Conservation (phyloP, 2,113 vertebrate genomes). For the Hydrolagus affinis region DNA sequence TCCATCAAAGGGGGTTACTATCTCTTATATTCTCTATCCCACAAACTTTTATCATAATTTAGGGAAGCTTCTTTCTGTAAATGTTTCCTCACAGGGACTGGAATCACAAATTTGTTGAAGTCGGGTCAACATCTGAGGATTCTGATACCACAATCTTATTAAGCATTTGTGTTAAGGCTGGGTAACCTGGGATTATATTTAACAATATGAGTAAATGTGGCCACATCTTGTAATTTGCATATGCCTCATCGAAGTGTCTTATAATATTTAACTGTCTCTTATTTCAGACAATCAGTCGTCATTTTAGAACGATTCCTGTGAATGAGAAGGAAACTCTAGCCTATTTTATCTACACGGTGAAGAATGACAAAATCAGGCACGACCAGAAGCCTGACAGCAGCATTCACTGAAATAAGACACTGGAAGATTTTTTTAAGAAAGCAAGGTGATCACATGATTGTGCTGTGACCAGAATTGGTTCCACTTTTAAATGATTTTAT, state of each 20-base stretch:
- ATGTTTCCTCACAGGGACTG: too few species aligned
- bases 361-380: conserved; percentile 91
- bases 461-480: conserved; percentile 1
- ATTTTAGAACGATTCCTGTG: conserved; percentile 95
- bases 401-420: conserved; percentile 43
- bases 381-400: conserved; percentile 84
- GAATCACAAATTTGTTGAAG: too few species aligned
- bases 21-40: too few species aligned
- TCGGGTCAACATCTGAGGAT: too few species aligned
- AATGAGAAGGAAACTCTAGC: conserved; percentile 97
- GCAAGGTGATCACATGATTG: background rate
- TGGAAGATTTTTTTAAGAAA: conserved; percentile 15
- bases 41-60: too few species aligned
- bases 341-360: conserved; percentile 98
- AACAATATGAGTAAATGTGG: too few species aligned
- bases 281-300: conserved; percentile 89
- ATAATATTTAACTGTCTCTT: conserved; percentile 38
- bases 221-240: too few species aligned
- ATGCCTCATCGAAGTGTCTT: background rate
- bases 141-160: too few species aligned
- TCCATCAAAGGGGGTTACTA: too few species aligned
- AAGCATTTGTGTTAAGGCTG: too few species aligned
- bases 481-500: conserved; percentile 20
- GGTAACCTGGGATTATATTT: too few species aligned
- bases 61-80: too few species aligned